A percentile compares a stretch with the other conserved stretches of the same genome.
Conservation (phyloP, 2,797 vertebrate species). For the Halcyon smyrnensis region DNA sequence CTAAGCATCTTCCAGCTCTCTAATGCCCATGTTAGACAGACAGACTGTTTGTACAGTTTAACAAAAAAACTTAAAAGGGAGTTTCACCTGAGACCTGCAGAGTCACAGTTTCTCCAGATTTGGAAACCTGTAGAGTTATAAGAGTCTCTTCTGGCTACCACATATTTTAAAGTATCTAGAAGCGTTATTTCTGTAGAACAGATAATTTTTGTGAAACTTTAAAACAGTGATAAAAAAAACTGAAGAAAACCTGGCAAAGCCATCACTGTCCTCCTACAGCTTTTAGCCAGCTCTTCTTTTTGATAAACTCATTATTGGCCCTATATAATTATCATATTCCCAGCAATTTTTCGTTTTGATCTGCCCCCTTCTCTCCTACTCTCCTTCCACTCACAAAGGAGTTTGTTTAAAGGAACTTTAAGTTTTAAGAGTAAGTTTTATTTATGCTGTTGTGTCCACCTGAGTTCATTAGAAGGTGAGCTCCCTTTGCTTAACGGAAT, state of each 20-base stretch:
- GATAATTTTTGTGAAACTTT: constrained; percentile 19
- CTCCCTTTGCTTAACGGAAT: neutral
- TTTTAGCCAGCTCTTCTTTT: constrained; percentile 55
- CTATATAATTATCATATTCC: constrained; percentile 27
- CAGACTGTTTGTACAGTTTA: neutral
- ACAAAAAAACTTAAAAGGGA: neutral
- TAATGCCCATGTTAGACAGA: neutral
- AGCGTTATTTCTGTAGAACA: constrained; percentile 9
- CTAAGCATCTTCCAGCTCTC: neutral
- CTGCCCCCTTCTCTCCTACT: constrained; percentile 16
- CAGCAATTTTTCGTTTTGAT: constrained; percentile 21
- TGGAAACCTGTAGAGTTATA: neutral
- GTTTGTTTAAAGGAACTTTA: neutral
- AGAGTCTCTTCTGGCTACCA: neutral
- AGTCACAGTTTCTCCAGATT: neutral
- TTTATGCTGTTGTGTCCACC: neutral
- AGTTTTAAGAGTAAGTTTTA: neutral
- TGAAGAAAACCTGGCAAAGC: constrained; percentile 40
- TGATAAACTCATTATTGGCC: constrained; percentile 42
- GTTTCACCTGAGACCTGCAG: neutral
- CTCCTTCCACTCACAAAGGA: neutral
- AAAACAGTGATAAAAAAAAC: neutral
- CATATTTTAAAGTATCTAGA: neutral
- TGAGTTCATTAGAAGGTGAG: neutral
- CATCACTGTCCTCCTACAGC: constrained; percentile 54